phyloP scores from a whole-genome alignment of 2,113 vertebrate genomes.

The Pluvianellus socialis region DNA sequence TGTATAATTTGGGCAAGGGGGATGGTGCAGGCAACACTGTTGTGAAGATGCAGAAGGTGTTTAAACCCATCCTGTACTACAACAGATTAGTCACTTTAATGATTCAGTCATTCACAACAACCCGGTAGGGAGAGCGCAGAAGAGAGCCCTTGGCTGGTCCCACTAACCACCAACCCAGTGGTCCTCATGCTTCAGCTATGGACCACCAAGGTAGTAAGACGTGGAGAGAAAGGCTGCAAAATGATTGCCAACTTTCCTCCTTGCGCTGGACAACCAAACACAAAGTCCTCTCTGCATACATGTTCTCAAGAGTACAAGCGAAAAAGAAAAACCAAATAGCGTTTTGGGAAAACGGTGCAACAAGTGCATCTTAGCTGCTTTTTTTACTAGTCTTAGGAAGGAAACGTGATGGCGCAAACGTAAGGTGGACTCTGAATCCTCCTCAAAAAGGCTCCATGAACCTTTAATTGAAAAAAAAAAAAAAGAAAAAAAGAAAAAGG shows the following conservation, averaged over 20 bases:
- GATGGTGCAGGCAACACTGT: not conserved
- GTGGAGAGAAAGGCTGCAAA: not conserved
- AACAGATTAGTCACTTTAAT: not conserved
- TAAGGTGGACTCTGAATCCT: not conserved
- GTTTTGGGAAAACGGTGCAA: not conserved
- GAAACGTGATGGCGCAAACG: fast-evolving
- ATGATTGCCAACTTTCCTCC: not conserved
- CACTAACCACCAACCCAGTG: not conserved
- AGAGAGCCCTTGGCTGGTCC: not conserved
- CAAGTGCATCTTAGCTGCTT: not conserved
- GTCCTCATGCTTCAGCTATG: not conserved
- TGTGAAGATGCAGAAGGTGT: not conserved
- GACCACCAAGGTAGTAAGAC: not conserved
- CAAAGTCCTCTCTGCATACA: not conserved
- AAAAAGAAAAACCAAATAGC: not conserved
- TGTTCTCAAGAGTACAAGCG: not conserved
- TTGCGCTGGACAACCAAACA: not conserved
- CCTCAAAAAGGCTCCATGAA: not conserved
- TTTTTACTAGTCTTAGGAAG: not conserved
- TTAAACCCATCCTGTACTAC: not conserved
- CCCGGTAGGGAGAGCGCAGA: not conserved
- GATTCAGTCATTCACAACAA: not conserved
- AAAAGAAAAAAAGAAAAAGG: not conserved
- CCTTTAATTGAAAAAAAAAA: not conserved
- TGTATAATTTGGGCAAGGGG: not conserved